Percentiles rank a stretch among this genome's conserved stretches.
Conservation (phyloP, 2,888 invertebrate species). For the Acleris cristana region DNA sequence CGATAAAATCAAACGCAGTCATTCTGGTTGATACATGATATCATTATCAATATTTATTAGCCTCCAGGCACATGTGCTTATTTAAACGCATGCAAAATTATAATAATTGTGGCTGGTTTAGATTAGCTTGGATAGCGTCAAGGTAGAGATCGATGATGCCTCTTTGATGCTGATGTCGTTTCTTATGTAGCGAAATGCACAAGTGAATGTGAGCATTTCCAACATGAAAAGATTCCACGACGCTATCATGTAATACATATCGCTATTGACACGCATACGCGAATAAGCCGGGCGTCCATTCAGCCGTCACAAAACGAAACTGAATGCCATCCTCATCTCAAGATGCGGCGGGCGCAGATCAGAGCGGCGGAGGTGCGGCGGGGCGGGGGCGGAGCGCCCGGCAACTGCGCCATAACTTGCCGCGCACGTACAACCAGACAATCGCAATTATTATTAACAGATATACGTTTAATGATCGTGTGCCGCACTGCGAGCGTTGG, state of each 20-base stretch:
- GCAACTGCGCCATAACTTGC: slow-evolving; percentile 78
- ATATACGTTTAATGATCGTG: slow-evolving; percentile 78
- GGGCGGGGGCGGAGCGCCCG: slow-evolving; percentile 53
- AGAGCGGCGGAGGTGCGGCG: slow-evolving; percentile 53
- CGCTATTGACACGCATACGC: slow-evolving; percentile 60
- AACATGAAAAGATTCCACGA: slow-evolving; percentile 37
- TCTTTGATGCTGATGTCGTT: slow-evolving; percentile 26
- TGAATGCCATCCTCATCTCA: slow-evolving; percentile 73
- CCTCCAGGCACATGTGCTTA: neutral
- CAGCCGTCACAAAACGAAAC: slow-evolving; percentile 72
- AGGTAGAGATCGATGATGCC: slow-evolving; percentile 42
- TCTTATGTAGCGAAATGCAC: slow-evolving; percentile 17
- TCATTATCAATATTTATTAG: slow-evolving; percentile 13
- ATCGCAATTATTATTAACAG: slow-evolving; percentile 81
- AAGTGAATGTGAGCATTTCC: slow-evolving; percentile 34
- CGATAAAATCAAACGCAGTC: slow-evolving; percentile 11
- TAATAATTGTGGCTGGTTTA: slow-evolving; percentile 10
- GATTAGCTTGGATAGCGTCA: slow-evolving; percentile 34
- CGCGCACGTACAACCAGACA: slow-evolving; percentile 78
- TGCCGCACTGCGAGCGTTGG: slow-evolving; percentile 59
- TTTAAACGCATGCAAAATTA: neutral
- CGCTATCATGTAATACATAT: slow-evolving; percentile 41
- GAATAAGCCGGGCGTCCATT: slow-evolving; percentile 62
- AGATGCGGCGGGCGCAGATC: slow-evolving; percentile 66
- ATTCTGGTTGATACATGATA: slow-evolving; percentile 15